Evolutionary conservation across 2,797 vertebrate species (phyloP), one percentile per base, ranked within the genome.

Genomic region (Carapus acus): DNA sequence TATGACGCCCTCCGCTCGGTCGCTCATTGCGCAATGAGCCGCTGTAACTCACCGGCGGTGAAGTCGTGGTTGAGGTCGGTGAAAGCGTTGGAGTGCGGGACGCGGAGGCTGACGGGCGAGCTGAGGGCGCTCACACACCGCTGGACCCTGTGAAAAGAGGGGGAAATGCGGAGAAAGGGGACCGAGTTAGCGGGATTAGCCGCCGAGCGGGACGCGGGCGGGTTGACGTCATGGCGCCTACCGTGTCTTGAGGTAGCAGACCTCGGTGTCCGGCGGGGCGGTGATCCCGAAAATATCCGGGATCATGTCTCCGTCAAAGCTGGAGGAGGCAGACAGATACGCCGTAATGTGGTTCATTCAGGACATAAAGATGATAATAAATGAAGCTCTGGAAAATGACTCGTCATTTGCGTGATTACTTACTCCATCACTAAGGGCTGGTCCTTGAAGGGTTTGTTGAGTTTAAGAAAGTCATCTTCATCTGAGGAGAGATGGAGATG

Each of bases 361-460:
- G 27, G 22, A n/a, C 16, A 15, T 23, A 49, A 22, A 23, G 15
- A 38, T n/a, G 6, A 21, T 16, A 22, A 37, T 19, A 33, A 13
- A 5, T 40, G 16, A 57, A 40, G 44, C n/a, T 19, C 17, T 31
- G 31, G 8, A 12, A 2, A 8, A 7, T 13, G 6, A 3, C 34
- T 33, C 9, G 21, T 2, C 1, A 29, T 27, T 38, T 5, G 41
- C 18, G 19, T 1, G 16, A 7, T 53, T 74, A 94, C 94, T 93
- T 89, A 99, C 96, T 99, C 96, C 92, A 98, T 96, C 74, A 97
- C 83, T 45, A 98, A 86, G 65, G 96, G 96, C 31, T 99, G 89
- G 80, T 99, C 94, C 20, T 23, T 59, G 62, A 95, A 95, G 9
- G 86, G 95, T 54, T 69, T 85, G 69, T 91, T 94, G 74, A 97